A percentile compares a stretch with the other conserved stretches of the same genome.
phyloP scores from a whole-genome alignment of 2,113 vertebrate species.

The Trichechus manatus region DNA sequence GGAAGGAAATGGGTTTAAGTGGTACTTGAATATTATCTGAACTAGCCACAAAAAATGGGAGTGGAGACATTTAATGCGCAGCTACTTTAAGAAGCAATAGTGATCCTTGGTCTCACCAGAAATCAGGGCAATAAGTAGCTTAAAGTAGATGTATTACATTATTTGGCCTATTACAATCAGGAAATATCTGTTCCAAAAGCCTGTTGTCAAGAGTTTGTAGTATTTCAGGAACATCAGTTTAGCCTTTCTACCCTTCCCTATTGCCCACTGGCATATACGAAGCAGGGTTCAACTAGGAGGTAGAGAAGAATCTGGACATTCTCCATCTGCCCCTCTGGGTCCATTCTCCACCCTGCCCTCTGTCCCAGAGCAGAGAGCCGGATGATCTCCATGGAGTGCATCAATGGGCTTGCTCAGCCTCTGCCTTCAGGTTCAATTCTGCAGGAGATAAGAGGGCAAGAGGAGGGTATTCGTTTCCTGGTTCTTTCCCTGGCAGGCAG shows the following conservation, averaged over 20 bases:
- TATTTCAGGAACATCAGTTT: not conserved
- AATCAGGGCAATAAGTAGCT: not conserved
- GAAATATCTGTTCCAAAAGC: conserved; percentile 5
- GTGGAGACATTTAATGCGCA: not conserved
- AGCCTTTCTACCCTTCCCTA: not conserved
- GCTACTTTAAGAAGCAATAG: conserved; percentile 20
- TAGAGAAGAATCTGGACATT: not conserved
- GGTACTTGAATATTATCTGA: conserved; percentile 50
- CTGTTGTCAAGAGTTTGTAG: not conserved
- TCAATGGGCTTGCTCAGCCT: not conserved
- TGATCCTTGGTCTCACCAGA: not conserved
- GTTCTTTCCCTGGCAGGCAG: not conserved
- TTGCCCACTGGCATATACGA: not conserved
- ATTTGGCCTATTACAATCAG: not conserved
- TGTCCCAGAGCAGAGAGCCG: not conserved
- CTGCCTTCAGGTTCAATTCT: not conserved
- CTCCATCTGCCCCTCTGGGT: not conserved
- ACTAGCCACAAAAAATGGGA: not conserved
- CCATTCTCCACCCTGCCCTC: not conserved
- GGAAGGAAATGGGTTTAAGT: conserved; percentile 65
- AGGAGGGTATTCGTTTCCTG: not conserved
- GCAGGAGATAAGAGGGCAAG: not conserved
- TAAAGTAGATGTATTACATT: not conserved
- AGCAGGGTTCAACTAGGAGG: not conserved
- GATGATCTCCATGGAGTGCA: not conserved